Conservation (phyloP, 2,797 vertebrate genomes). For the Gouania willdenowi region DNA sequence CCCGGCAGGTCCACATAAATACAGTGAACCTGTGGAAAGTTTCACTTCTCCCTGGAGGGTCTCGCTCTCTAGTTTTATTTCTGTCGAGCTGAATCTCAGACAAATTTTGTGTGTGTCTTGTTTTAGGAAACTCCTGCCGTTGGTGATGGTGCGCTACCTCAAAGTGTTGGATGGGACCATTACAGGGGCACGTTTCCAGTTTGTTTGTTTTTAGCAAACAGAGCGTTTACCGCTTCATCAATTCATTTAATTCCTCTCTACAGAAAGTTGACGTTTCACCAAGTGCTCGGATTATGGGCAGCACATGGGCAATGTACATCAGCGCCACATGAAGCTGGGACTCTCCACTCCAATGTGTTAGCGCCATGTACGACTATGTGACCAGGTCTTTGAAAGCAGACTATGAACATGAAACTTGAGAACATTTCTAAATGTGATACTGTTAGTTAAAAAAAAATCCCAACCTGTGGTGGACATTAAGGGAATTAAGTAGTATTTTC, state of each 20-base stretch:
- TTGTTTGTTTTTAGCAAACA: constrained; percentile 73
- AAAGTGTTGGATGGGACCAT: constrained; percentile 62
- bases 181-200: constrained; percentile 59
- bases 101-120: constrained; percentile 67
- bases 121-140: constrained; percentile 75
- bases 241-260: constrained; percentile 57
- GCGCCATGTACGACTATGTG: constrained; percentile 14
- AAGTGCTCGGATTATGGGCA: constrained; percentile 9
- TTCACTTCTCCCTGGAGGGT: constrained; percentile 74
- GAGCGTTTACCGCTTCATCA: constrained; percentile 69
- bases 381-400: constrained; percentile 33
- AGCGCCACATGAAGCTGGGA: constrained; percentile 34
- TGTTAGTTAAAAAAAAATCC: no score
- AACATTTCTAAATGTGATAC: constrained; percentile 78
- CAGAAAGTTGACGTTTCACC: constrained; percentile 35
- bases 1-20: constrained; percentile 66
- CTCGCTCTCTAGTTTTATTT: constrained; percentile 67
- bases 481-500: no score
- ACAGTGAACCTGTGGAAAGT: constrained; percentile 71
- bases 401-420: constrained; percentile 37
- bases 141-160: constrained; percentile 42
- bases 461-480: no score
- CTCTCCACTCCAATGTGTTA: constrained; percentile 3
- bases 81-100: constrained; percentile 65
- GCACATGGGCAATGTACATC: constrained; percentile 5